phyloP scores from a whole-genome alignment of 2,888 invertebrate species.

The Trissoscelio sp. region DNA sequence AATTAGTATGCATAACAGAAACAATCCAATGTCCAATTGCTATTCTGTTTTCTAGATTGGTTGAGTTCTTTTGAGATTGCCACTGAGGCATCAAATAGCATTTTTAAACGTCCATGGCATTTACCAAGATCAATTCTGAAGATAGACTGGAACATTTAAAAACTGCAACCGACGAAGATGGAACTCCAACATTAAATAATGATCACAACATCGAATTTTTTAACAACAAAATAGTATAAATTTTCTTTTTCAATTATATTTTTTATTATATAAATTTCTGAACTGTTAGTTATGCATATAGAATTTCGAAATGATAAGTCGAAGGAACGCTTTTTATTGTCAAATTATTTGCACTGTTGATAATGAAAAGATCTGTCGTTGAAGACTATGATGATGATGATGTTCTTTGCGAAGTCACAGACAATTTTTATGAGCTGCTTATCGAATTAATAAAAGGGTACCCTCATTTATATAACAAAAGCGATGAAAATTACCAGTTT shows the following conservation, averaged over 20 bases:
- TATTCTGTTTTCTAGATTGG: too few relatives aligned
- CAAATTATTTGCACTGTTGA: conserved; percentile 15
- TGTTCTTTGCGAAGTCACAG: too few relatives aligned
- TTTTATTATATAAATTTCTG: conserved; percentile 10
- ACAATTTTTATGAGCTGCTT: too few relatives aligned
- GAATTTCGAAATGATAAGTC: conserved; percentile 20
- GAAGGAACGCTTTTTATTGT: neutral
- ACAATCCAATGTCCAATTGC: too few relatives aligned
- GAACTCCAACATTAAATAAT: conserved; percentile 14
- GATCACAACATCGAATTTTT: conserved; percentile 11
- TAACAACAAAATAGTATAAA: conserved; percentile 2
- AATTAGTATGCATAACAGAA: too few relatives aligned
- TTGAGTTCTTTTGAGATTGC: too few relatives aligned
- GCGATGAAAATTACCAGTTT: too few relatives aligned
- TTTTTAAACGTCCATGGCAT: neutral
- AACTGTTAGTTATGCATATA: neutral
- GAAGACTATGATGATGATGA: too few relatives aligned
- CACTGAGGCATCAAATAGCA: neutral
- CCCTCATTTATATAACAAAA: too few relatives aligned
- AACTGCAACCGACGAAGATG: conserved; percentile 1
- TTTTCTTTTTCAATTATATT: conserved; percentile 15
- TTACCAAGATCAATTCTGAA: neutral
- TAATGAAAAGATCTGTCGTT: neutral
- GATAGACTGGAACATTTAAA: conserved; percentile 17
- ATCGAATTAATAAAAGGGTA: too few relatives aligned